Evolutionary conservation across 1,140 invertebrate genomes (phyloP), one percentile per base, ranked within the genome.

Genomic region (Pygmarrhopalites habei): DNA sequence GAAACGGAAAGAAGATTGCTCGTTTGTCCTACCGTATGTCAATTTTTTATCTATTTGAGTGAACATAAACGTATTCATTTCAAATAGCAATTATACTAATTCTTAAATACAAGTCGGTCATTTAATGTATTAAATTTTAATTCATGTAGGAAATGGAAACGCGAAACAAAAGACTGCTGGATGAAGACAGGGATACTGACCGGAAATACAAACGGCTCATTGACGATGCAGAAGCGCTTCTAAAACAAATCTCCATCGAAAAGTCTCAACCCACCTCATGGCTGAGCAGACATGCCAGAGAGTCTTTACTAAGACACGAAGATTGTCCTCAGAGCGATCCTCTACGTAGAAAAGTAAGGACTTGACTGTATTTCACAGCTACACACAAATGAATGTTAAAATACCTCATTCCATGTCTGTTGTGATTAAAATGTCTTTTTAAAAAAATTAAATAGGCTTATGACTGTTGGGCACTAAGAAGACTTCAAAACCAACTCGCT

Each of bases 271-370:
- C 52, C 14, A 49, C 41, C 26, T 47, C 62, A 0, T 64, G 56
- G 62, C 21, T 49, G 15, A 44, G 55, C 15, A 41, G 46, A 41
- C n/a, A 52, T 29, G 49, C 49, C 4, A 3, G 19, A 21, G 61
- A 68, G 39, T 7, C 44, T 19, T 44, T 68, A n/a, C 21, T n/a
- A n/a, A n/a, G 57, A 21, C 17, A 53, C 15, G 65, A 66, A n/a
- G 69, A 65, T 12, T 71, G 69, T 59, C 69, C 69, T 21, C 69
- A 68, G 44, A 71, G 69, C 59, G 69, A 71, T 68, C 69, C 69
- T 17, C 44, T 71, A 10, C 30, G 62, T 29, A 32, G 69, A 57
- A 71, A 71, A 61, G 69, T 68, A 47, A 63, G 35, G 10, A 26
- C 4, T 17, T 29, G 17, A 28, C 23, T 29, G 19, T 12, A 17